Percentiles rank a stretch among this genome's conserved stretches.
phyloP scores from a whole-genome alignment of 2,113 vertebrate genomes.

The Podarcis muralis region DNA sequence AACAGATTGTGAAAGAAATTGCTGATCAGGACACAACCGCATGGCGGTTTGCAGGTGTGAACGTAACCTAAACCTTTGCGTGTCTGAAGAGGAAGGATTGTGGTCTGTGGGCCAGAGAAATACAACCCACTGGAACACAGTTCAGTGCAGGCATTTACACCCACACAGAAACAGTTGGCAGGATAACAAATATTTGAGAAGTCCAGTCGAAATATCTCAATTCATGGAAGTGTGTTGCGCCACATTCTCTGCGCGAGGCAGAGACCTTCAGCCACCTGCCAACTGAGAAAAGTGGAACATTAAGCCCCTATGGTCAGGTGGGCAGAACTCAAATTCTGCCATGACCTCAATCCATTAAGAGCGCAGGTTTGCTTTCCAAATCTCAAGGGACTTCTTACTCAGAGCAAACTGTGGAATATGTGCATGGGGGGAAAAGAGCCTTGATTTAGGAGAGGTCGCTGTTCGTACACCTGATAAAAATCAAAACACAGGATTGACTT shows the following conservation, averaged over 20 bases:
- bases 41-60: background rate
- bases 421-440: constrained; percentile 21
- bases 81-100: background rate
- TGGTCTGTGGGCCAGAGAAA: background rate
- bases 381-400: constrained; percentile 38
- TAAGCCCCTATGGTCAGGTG: background rate
- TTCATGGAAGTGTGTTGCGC: background rate
- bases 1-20: background rate
- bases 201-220: background rate
- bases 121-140: background rate
- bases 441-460: constrained; percentile 53
- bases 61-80: background rate
- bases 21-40: background rate
- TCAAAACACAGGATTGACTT: constrained; percentile 64
- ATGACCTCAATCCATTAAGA: background rate
- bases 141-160: background rate
- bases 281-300: background rate
- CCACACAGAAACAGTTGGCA: background rate
- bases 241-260: background rate
- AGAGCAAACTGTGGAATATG: background rate
- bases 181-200: background rate
- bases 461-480: constrained; percentile 69
- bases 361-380: constrained; percentile 12
- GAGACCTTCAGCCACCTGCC: background rate
- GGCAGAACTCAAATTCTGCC: background rate